Conservation (phyloP, 2,888 invertebrate species). For the Nemoura dubitans region DNA sequence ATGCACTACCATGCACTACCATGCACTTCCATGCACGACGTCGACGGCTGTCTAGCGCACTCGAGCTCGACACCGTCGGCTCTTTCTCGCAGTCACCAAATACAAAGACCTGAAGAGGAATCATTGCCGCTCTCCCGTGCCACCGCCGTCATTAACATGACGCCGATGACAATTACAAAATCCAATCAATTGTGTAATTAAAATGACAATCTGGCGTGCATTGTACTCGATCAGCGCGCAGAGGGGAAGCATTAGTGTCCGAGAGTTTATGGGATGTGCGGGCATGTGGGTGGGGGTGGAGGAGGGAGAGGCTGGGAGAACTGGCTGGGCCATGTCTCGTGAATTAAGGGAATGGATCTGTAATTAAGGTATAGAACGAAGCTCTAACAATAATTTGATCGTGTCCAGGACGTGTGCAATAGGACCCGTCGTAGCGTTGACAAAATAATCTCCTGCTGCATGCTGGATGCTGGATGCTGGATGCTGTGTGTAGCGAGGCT, state of each 20-base stretch:
- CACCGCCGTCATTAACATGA: conserved; percentile 1
- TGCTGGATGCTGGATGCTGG: not conserved
- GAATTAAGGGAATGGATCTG: conserved; percentile 29
- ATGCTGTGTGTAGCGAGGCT: no score
- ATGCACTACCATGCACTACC: no score
- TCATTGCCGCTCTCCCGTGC: not conserved
- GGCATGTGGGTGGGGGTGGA: not conserved
- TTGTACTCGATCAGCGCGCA: not conserved
- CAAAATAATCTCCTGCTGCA: conserved; percentile 17
- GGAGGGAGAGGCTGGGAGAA: not conserved
- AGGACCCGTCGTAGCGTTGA: not conserved
- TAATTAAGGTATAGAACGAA: conserved; percentile 45
- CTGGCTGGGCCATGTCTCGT: conserved; percentile 14
- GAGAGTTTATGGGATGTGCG: not conserved
- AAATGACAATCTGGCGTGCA: conserved; percentile 41
- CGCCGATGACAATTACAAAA: conserved; percentile 28
- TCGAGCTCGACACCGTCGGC: not conserved
- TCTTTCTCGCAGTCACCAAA: not conserved
- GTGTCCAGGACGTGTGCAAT: conserved; percentile 10
- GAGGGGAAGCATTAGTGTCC: conserved; percentile 21
- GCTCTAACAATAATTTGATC: conserved; percentile 37
- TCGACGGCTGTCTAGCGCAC: not conserved
- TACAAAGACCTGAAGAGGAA: not conserved
- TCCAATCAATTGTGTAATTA: conserved; percentile 43
- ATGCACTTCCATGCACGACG: not conserved